phyloP scores from a whole-genome alignment of 2,888 invertebrate genomes.

The Frankliniella fusca region DNA sequence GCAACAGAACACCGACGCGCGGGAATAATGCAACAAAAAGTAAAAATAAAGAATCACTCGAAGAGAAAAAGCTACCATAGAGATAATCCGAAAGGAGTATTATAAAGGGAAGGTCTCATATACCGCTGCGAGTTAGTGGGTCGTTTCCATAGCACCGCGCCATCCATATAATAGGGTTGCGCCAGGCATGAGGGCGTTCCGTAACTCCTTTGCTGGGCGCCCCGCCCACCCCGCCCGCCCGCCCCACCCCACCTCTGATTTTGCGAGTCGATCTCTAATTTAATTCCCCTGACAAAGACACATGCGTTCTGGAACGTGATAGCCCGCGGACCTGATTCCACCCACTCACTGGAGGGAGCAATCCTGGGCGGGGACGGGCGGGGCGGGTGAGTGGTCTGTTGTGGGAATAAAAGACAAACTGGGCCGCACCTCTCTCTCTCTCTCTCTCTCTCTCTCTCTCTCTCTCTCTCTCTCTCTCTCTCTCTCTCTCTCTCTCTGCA shows the following conservation, averaged over 20 bases:
- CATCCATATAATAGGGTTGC: neutral
- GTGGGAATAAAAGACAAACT: neutral
- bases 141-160: neutral
- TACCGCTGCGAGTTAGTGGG: neutral
- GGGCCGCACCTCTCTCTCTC: neutral
- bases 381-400: neutral
- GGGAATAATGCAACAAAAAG: too few relatives aligned
- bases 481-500: neutral
- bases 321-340: neutral
- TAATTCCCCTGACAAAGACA: conserved; percentile 15
- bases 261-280: conserved; percentile 16
- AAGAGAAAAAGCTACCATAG: too few relatives aligned
- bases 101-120: neutral
- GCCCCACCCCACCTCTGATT: neutral
- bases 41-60: neutral
- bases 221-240: neutral
- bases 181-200: neutral
- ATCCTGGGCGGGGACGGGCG: neutral
- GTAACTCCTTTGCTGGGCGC: neutral
- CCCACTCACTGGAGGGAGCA: neutral
- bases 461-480: neutral
- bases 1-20: too few relatives aligned
- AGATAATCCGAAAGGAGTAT: neutral
- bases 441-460: neutral
- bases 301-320: conserved; percentile 9